phyloP scores from a whole-genome alignment of 2,797 vertebrate genomes.

The Microchirus variegatus region DNA sequence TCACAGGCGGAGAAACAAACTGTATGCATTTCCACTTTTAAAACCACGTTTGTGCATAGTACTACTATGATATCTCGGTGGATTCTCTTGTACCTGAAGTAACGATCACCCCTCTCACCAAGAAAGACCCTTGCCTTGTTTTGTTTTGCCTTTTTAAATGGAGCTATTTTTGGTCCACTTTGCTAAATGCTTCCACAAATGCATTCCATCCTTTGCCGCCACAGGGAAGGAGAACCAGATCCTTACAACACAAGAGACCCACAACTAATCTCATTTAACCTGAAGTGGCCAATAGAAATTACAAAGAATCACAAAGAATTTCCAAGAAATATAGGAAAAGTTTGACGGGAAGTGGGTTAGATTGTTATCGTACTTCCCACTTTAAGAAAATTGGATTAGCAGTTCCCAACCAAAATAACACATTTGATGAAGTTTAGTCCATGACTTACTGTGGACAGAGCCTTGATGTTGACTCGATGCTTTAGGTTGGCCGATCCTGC shows the following conservation, averaged over 20 bases:
- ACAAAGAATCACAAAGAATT: not conserved
- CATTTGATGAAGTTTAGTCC: not conserved
- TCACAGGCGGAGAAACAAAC: no score
- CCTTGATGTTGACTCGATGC: constrained; percentile 58
- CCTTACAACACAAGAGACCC: constrained; percentile 20
- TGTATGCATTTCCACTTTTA: no score
- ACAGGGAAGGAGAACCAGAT: constrained; percentile 19
- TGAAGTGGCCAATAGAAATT: constrained; percentile 1
- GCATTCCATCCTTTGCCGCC: constrained; percentile 21
- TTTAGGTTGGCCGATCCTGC: constrained; percentile 70
- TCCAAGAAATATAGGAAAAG: not conserved
- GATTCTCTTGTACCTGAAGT: not conserved
- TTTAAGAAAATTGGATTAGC: not conserved
- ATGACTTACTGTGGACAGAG: constrained; percentile 72
- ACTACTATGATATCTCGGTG: no score
- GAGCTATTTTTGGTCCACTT: constrained; percentile 8
- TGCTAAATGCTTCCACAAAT: constrained; percentile 16
- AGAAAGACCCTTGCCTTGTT: constrained; percentile 1
- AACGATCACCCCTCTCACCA: not conserved
- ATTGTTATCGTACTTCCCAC: not conserved
- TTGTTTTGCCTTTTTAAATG: no score
- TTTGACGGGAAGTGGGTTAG: not conserved
- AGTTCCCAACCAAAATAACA: constrained; percentile 4
- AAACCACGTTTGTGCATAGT: no score
- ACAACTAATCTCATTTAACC: constrained; percentile 6